phyloP scores from a whole-genome alignment of 2,888 invertebrate genomes.

The Malthinus flaveolus region DNA sequence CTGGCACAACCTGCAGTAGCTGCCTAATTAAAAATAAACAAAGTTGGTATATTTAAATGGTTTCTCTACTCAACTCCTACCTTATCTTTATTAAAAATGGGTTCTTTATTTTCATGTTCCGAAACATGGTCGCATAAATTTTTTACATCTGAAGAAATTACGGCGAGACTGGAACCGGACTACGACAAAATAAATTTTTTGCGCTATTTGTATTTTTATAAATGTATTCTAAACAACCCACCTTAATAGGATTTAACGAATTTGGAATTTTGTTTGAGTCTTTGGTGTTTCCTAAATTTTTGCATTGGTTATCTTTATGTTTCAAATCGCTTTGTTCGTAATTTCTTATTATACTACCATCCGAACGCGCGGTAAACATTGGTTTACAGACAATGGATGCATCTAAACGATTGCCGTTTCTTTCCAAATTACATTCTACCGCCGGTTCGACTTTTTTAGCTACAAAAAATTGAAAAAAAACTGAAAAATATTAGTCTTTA shows the following conservation, averaged over 20 bases:
- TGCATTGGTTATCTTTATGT: conserved; percentile 33
- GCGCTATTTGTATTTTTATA: not conserved
- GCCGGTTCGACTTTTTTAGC: conserved; percentile 14
- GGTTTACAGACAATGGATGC: conserved; percentile 14
- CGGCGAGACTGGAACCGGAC: conserved; percentile 14
- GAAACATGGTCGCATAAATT: conserved; percentile 31
- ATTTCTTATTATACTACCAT: conserved; percentile 30
- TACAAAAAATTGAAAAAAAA: conserved; percentile 1
- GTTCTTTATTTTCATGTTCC: conserved; percentile 31
- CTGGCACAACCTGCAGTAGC: conserved; percentile 28
- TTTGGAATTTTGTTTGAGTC: conserved; percentile 12
- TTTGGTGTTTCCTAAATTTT: conserved; percentile 32
- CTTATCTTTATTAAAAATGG: conserved; percentile 41
- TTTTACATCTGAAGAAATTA: conserved; percentile 27
- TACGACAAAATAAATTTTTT: conserved; percentile 8
- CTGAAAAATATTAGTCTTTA: too few species aligned
- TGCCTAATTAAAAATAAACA: conserved; percentile 1
- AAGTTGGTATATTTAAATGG: too few species aligned
- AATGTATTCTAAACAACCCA: not conserved
- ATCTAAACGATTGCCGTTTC: conserved; percentile 11
- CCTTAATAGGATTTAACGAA: not conserved
- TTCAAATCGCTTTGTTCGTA: conserved; percentile 25
- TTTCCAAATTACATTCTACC: conserved; percentile 7
- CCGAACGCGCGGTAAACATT: conserved; percentile 28
- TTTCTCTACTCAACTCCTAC: too few species aligned